Conservation (phyloP, 2,888 invertebrate genomes). For the Chaetogeoica ovagalla region DNA sequence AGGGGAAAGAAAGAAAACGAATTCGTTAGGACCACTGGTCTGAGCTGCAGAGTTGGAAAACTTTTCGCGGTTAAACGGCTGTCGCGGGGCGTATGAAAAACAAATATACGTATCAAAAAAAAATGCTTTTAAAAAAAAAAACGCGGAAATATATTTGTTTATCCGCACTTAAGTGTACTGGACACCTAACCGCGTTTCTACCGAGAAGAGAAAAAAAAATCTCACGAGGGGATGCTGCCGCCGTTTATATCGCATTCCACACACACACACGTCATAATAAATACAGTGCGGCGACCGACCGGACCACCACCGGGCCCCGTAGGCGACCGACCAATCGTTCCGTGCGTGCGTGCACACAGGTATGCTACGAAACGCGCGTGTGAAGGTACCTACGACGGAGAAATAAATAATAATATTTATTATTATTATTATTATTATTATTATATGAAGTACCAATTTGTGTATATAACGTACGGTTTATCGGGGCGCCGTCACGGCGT, state of each 20-base stretch:
- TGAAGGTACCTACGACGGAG: neutral
- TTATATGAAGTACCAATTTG: slow-evolving; percentile 28
- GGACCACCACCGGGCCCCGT: neutral
- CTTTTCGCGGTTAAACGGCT: too few species aligned
- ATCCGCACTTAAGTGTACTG: too few species aligned
- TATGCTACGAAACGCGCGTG: neutral
- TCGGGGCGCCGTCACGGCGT: neutral
- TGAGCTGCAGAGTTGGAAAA: too few species aligned
- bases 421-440: too few species aligned
- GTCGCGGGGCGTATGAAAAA: too few species aligned
- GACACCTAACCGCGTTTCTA: neutral
- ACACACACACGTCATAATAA: too few species aligned
- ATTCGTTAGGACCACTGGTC: too few species aligned
- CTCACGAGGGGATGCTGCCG: slow-evolving; percentile 37
- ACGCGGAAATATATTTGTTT: slow-evolving; percentile 13
- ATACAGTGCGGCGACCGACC: slow-evolving; percentile 11
- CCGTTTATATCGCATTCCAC: slow-evolving; percentile 33
- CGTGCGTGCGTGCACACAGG: neutral
- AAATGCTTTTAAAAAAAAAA: neutral
- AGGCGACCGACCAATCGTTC: slow-evolving; percentile 24
- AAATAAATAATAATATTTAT: too few species aligned
- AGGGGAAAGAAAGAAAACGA: too few species aligned
- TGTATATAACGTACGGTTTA: slow-evolving; percentile 30
- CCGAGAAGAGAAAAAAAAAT: neutral
- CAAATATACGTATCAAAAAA: too few species aligned